Conservation (phyloP, 2,113 vertebrate species). For the Chunga burmeisteri region DNA sequence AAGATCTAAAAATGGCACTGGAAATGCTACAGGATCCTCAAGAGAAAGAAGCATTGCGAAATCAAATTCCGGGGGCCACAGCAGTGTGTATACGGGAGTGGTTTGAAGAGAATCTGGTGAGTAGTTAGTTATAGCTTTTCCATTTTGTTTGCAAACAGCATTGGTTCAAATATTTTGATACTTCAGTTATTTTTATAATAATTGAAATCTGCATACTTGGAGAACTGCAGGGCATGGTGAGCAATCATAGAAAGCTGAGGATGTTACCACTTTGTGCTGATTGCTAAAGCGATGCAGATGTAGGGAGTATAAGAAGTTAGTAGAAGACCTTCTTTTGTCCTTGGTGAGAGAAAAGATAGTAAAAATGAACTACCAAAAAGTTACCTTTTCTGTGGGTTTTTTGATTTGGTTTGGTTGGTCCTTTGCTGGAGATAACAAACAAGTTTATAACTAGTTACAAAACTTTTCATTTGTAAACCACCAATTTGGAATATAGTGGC, state of each 20-base stretch:
- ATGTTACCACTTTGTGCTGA: not conserved
- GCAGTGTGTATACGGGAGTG: slow-evolving; percentile 78
- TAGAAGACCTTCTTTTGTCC: not conserved
- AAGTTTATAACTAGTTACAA: not conserved
- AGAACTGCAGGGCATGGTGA: not conserved
- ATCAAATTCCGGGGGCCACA: slow-evolving; percentile 79
- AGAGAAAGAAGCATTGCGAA: slow-evolving; percentile 75
- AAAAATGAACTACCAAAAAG: not conserved
- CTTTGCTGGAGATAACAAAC: not conserved
- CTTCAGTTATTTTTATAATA: not conserved
- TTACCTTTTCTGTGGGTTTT: not conserved
- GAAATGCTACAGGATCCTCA: slow-evolving; percentile 78
- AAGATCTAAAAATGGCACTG: slow-evolving; percentile 81
- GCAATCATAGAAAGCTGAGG: not conserved
- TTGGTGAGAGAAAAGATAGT: not conserved
- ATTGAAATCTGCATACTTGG: not conserved
- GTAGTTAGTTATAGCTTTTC: not conserved
- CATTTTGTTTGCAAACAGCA: not conserved
- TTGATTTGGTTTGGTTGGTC: not conserved
- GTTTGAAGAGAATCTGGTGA: slow-evolving; percentile 82
- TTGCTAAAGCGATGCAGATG: not conserved
- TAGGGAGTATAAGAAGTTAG: not conserved
- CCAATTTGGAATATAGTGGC: not conserved
- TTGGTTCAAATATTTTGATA: not conserved
- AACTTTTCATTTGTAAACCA: not conserved